Evolutionary conservation across 2,888 invertebrate species (phyloP).

Genomic region (Quadroppia sp.): DNA sequence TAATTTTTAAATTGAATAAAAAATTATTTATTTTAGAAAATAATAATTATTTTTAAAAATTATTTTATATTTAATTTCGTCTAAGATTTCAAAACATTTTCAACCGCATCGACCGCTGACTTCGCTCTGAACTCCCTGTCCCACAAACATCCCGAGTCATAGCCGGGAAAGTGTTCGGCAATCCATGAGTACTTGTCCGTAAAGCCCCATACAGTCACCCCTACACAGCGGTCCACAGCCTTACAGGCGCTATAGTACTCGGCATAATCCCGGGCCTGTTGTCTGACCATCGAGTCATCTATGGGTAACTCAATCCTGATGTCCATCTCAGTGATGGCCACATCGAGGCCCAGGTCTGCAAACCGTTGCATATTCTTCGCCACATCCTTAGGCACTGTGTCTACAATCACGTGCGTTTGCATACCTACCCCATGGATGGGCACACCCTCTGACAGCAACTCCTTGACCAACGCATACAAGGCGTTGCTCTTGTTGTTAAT

Average conservation of each 20-base stretch:
- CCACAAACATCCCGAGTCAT: too few species aligned
- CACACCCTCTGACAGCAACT: neutral
- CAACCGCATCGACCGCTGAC: too few species aligned
- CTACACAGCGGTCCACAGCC: neutral
- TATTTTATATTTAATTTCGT: too few species aligned
- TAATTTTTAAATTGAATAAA: too few species aligned
- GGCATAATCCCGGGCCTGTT: conserved; percentile 23
- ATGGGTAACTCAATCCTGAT: conserved; percentile 1
- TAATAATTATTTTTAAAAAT: too few species aligned
- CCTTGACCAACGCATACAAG: neutral
- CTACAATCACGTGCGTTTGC: neutral
- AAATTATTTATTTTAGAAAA: too few species aligned
- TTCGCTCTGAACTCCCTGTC: too few species aligned
- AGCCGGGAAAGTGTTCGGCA: too few species aligned
- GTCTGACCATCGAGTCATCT: neutral
- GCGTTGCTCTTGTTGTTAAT: conserved; percentile 16
- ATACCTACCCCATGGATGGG: conserved; percentile 20
- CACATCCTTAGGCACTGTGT: neutral
- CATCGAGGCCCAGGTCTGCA: neutral
- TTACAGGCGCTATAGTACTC: neutral
- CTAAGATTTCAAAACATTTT: too few species aligned
- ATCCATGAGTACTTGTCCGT: conserved; percentile 22
- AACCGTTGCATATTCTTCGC: conserved; percentile 2
- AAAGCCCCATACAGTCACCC: neutral
- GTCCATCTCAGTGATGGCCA: conserved; percentile 33